phyloP scores from a whole-genome alignment of 2,888 invertebrate species.

The Napeogenes inachia region DNA sequence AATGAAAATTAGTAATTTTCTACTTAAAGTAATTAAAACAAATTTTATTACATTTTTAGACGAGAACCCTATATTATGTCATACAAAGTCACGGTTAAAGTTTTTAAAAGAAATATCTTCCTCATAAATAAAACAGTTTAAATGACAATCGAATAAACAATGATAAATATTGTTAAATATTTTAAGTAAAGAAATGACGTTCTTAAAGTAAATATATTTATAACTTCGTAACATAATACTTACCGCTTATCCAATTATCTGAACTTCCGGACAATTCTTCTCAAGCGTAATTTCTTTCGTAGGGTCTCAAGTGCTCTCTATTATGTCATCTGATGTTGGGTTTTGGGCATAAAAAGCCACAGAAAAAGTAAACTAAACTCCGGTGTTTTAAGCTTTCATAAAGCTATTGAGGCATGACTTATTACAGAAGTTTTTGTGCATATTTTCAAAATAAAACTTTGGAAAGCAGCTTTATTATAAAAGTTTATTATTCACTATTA shows the following conservation, averaged over 20 bases:
- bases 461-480: neutral
- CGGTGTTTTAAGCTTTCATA: conserved; percentile 29
- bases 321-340: conserved; percentile 39
- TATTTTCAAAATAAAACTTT: neutral
- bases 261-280: conserved; percentile 33
- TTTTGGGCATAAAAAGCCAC: conserved; percentile 36
- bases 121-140: no score
- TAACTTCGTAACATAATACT: neutral
- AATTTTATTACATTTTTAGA: no score
- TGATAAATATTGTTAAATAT: no score
- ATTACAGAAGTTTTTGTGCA: neutral
- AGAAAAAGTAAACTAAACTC: conserved; percentile 49
- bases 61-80: no score
- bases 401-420: neutral
- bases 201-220: neutral
- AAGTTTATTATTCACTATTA: neutral
- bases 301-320: conserved; percentile 44
- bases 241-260: conserved; percentile 20
- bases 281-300: conserved; percentile 45
- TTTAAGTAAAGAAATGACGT: no score
- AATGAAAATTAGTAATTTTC: no score
- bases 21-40: no score
- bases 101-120: no score
- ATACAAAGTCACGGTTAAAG: no score
- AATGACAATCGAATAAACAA: no score